Conservation (phyloP, 2,888 invertebrate species). For the Tridacna gigas region DNA sequence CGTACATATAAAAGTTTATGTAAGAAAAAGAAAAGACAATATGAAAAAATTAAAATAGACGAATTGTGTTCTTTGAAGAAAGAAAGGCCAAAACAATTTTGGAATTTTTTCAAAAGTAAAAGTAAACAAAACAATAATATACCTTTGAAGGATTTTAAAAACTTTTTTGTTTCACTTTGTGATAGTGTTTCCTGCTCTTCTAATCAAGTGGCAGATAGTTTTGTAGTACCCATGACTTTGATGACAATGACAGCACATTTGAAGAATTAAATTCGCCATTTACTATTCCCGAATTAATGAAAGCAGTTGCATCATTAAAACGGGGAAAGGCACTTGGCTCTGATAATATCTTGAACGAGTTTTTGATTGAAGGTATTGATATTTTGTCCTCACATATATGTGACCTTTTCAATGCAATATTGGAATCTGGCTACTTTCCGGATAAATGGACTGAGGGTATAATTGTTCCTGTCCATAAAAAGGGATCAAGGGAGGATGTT, state of each 20-base stretch:
- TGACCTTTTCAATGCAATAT: constrained; percentile 32
- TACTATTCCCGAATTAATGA: background rate
- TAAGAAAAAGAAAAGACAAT: background rate
- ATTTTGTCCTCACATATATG: constrained; percentile 28
- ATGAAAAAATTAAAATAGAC: constrained; percentile 2
- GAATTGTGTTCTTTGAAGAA: background rate
- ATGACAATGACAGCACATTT: background rate
- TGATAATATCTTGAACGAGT: constrained; percentile 35
- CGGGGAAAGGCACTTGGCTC: too few species aligned
- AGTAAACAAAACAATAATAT: background rate
- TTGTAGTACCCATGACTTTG: constrained; percentile 7
- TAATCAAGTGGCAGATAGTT: constrained; percentile 7
- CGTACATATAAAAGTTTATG: background rate
- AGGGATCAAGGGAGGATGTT: constrained; percentile 15
- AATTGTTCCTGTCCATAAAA: constrained; percentile 31
- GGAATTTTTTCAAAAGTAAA: constrained; percentile 20
- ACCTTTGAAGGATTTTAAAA: background rate
- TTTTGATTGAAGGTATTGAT: constrained; percentile 28
- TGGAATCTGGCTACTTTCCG: constrained; percentile 22
- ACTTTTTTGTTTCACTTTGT: background rate
- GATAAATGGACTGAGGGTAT: constrained; percentile 34
- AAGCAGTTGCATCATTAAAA: background rate
- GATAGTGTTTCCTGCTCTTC: background rate
- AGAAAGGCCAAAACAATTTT: constrained; percentile 12
- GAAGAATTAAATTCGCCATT: background rate